A percentile compares a stretch with the other conserved stretches of the same genome.
These are phyloP conservation scores for Haliclona indistincta DNA, from an alignment of 37 sponge, comb jelly and placozoan genomes.

Conservation along the genomic window DNA sequence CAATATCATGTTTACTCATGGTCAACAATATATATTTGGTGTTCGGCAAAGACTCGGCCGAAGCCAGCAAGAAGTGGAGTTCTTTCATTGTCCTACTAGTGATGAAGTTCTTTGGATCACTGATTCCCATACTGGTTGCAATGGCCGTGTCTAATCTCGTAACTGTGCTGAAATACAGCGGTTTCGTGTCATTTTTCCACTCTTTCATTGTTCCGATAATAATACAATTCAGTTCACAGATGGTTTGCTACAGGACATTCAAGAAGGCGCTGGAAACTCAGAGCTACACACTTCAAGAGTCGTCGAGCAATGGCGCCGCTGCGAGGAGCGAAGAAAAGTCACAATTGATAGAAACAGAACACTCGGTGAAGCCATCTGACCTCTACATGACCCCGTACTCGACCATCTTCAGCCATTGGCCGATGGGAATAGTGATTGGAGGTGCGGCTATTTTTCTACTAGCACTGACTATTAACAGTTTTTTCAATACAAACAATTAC, in stretches of 20 bases:
- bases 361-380: neutral
- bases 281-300: too few species aligned
- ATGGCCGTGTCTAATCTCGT: slow-evolving; percentile 82
- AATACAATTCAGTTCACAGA: slow-evolving; percentile 36
- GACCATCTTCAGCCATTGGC: neutral
- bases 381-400: neutral
- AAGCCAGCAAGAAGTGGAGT: neutral
- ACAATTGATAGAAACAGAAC: too few species aligned
- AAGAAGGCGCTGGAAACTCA: too few species aligned
- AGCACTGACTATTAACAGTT: too few species aligned
- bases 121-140: slow-evolving; percentile 63
- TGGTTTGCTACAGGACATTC: slow-evolving; percentile 46
- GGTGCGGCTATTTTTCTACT: too few species aligned
- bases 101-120: slow-evolving; percentile 41
- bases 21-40: slow-evolving; percentile 77
- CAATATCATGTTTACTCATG: slow-evolving; percentile 37
- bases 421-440: too few species aligned
- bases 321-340: too few species aligned
- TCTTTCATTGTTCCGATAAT: slow-evolving; percentile 57
- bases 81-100: slow-evolving; percentile 37
- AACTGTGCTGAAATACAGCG: slow-evolving; percentile 68
- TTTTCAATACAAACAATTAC: too few species aligned
- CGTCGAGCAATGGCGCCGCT: too few species aligned
- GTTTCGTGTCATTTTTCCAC: slow-evolving; percentile 62
- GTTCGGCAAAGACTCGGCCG: slow-evolving; percentile 48